Evolutionary conservation across 2,888 invertebrate genomes (phyloP), one percentile per base, ranked within the genome.

Genomic region (Pseudococcus viburni): DNA sequence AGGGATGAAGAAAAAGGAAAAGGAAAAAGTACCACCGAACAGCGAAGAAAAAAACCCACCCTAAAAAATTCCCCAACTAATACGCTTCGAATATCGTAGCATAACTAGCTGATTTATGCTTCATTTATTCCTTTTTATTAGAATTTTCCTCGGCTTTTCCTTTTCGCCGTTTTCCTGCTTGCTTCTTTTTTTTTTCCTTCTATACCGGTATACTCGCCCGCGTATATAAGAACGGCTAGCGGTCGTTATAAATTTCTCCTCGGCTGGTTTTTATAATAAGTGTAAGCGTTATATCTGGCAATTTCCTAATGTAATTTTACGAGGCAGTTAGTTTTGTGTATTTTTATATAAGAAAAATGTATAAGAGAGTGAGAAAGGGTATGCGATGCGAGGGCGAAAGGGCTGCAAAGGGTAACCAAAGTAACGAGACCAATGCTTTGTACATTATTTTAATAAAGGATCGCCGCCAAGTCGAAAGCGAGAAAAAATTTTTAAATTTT

Each of bases 51-150:
- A n/a, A n/a, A 33, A 73, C 15, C 80, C 80, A 80, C 80, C 80
- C 80, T 80, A 64, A 64, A 64, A 64, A 86, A 86, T 59, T 86
- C 86, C 86, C 86, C 86, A 86, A 59, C 86, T 86, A 86, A 86
- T 64, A 86, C 86, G 86, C 64, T 86, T 86, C 86, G 86, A 86
- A 86, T 86, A 86, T 86, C 86, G 55, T 55, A 86, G 86, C 86
- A 86, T 86, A 86, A 86, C 86, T 86, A 86, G 86, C 86, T 86
- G 86, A 86, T 86, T 86, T 86, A 86, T 86, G 86, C 86, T 86
- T 86, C 86, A 86, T 86, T 86, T 86, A 86, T 86, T 86, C 86
- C 86, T 86, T 86, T 86, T 86, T 86, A 86, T 86, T 86, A 86
- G 86, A 86, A 86, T 86, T 86, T 86, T 64, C 64, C 64, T 86